phyloP scores from a whole-genome alignment of 2,888 invertebrate genomes.

The Caenorhabditis sp. region DNA sequence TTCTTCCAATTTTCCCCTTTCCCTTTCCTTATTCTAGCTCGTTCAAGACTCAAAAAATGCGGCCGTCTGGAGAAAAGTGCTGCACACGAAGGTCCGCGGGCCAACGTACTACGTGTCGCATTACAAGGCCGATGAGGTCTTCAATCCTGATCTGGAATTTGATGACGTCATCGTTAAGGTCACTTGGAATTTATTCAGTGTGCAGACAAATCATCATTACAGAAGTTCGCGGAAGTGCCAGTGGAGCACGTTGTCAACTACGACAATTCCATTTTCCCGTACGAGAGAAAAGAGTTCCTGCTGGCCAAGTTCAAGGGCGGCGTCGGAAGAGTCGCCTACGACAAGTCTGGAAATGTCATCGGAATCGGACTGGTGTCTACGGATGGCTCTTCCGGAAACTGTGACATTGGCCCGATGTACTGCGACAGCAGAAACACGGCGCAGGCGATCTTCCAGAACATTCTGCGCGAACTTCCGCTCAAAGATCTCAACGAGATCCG shows the following conservation, averaged over 20 bases:
- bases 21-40: constrained; percentile 18
- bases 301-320: constrained; percentile 38
- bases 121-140: constrained; percentile 27
- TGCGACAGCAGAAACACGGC: constrained; percentile 28
- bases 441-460: constrained; percentile 52
- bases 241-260: constrained; percentile 23
- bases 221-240: constrained; percentile 31
- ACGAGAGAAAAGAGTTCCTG: constrained; percentile 36
- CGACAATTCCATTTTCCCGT: constrained; percentile 50
- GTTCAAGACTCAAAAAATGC: constrained; percentile 39
- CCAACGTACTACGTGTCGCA: constrained; percentile 37
- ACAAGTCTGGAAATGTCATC: constrained; percentile 40
- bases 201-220: too few relatives aligned
- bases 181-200: too few relatives aligned
- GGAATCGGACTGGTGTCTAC: constrained; percentile 44
- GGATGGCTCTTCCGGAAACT: constrained; percentile 15
- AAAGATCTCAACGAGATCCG: constrained; percentile 28
- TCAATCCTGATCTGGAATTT: constrained; percentile 39
- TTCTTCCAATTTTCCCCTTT: constrained; percentile 9
- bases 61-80: constrained; percentile 35
- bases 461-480: constrained; percentile 17
- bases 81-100: constrained; percentile 44
- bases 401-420: constrained; percentile 46
- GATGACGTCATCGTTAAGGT: constrained; percentile 33
- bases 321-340: constrained; percentile 41